A percentile compares a stretch with the other conserved stretches of the same genome.
Evolutionary conservation across 2,113 vertebrate genomes (phyloP).

Genomic region (Caloenas nicobarica): DNA sequence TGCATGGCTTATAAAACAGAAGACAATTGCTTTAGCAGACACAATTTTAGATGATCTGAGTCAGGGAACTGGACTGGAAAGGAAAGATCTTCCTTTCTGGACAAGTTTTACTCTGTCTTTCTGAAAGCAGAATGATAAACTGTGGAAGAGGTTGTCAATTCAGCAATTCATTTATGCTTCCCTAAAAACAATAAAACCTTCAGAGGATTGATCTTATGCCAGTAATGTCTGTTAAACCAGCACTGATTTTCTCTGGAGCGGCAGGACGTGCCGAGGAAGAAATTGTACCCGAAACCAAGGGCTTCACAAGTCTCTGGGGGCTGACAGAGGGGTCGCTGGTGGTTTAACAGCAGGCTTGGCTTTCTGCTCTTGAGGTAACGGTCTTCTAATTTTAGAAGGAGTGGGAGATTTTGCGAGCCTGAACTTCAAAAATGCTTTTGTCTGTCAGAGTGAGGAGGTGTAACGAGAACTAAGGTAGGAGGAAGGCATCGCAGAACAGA

Average conservation of each 20-base stretch:
- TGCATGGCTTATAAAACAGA: neutral
- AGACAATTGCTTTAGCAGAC: neutral
- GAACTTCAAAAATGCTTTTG: conserved; percentile 10
- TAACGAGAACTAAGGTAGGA: neutral
- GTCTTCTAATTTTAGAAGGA: conserved; percentile 8
- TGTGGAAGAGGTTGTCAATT: neutral
- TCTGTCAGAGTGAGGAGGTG: conserved; percentile 23
- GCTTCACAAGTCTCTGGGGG: neutral
- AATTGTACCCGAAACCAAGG: neutral
- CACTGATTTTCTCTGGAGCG: neutral
- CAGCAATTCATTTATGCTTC: neutral
- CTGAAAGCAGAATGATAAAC: neutral
- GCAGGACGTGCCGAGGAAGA: rapidly evolving
- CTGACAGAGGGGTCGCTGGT: neutral
- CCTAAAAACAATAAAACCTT: neutral
- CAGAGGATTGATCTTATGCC: neutral
- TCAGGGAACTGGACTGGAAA: neutral
- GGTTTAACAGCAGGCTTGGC: neutral
- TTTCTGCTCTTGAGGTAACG: neutral
- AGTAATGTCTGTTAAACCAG: neutral
- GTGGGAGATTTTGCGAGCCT: conserved; percentile 28
- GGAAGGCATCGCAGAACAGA: neutral
- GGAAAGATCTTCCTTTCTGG: neutral
- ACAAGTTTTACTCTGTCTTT: neutral
- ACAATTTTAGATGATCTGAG: neutral